These are phyloP conservation scores for Sipha flava DNA, from an alignment of 1,140 invertebrate genomes.

Conservation along the genomic window DNA sequence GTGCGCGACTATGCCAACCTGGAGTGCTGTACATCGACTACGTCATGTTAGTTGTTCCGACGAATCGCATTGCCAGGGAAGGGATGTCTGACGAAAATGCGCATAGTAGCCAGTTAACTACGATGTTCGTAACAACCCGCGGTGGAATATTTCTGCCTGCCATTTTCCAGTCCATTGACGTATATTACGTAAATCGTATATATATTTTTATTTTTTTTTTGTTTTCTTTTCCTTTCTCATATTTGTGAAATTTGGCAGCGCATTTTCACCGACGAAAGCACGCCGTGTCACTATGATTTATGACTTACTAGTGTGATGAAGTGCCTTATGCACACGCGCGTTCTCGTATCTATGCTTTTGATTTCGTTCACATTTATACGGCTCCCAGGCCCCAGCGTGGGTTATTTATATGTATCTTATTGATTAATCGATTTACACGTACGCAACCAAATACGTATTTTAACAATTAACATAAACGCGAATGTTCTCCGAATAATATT, in stretches of 20 bases:
- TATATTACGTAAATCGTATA: neutral
- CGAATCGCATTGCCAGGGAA: neutral
- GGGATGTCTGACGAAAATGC: neutral
- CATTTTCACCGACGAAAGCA: neutral
- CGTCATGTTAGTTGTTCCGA: neutral
- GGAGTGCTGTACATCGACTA: too few species aligned
- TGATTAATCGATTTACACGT: too few species aligned
- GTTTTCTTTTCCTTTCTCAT: neutral
- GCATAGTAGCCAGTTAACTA: neutral
- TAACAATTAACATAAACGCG: too few species aligned
- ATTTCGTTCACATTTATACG: neutral
- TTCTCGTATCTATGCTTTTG: neutral
- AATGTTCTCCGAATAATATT: too few species aligned
- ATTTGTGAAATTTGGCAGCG: neutral
- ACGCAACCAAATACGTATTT: too few species aligned
- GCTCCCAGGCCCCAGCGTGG: too few species aligned
- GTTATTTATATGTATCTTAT: too few species aligned
- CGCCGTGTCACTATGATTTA: neutral
- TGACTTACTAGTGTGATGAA: neutral
- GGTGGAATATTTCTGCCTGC: neutral
- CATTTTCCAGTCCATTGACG: neutral
- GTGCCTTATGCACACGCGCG: too few species aligned
- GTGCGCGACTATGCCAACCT: too few species aligned
- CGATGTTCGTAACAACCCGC: neutral
- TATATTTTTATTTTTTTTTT: too few species aligned